A percentile compares a stretch with the other conserved stretches of the same genome.
Evolutionary conservation across 2,888 invertebrate genomes (phyloP).

Genomic region (Orchesella flavescens): DNA sequence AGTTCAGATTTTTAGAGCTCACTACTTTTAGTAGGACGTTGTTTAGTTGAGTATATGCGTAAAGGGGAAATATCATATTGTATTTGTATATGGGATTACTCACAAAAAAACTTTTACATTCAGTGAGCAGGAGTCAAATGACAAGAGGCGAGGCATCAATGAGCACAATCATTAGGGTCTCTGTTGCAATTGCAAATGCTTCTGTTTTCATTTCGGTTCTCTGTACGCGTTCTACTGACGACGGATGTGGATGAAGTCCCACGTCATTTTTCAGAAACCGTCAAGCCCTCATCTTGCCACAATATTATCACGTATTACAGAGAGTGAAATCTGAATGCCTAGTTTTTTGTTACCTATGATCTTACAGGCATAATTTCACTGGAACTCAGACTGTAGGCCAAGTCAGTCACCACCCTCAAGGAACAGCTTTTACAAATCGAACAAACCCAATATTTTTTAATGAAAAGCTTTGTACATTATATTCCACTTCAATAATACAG

Average conservation of each 20-base stretch:
- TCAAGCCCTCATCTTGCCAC: not conserved
- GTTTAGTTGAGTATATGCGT: no score
- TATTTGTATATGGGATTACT: no score
- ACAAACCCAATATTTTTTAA: slow-evolving; percentile 55
- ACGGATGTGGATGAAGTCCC: slow-evolving; percentile 31
- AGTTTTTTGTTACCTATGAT: not conserved
- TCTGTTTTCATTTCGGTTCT: not conserved
- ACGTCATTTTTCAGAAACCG: slow-evolving; percentile 27
- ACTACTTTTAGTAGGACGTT: no score
- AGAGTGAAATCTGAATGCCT: no score
- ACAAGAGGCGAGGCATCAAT: slow-evolving; percentile 51
- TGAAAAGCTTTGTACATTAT: no score
- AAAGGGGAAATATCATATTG: no score
- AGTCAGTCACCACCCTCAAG: slow-evolving; percentile 49
- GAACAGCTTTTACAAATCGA: not conserved
- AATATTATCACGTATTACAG: no score
- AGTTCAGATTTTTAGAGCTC: no score
- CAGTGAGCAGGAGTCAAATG: slow-evolving; percentile 57
- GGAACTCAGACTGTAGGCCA: slow-evolving; percentile 1
- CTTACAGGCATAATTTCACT: not conserved
- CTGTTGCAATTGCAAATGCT: not conserved
- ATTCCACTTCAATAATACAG: no score
- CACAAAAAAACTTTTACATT: no score
- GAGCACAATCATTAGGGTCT: slow-evolving; percentile 14
- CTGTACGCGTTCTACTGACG: not conserved